Base-by-base conservation (phyloP, 1,140 invertebrate genomes). In the Phthorimaea operculella region DNA sequence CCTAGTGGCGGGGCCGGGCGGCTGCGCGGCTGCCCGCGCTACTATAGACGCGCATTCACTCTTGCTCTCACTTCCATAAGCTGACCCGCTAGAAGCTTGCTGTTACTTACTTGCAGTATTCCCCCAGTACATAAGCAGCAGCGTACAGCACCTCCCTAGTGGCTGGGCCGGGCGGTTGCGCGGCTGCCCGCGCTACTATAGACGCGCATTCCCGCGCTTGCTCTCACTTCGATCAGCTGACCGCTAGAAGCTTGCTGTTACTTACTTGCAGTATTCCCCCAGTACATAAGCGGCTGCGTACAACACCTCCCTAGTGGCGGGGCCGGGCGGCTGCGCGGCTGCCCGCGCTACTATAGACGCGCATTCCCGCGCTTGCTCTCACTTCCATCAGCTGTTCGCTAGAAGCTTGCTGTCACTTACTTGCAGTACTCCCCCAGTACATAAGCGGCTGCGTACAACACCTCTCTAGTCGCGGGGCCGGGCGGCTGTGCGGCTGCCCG, bases 261-360 rank as follows among this genome's bases (percentile, higher is more conserved):
- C 89, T 89, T 86, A 97, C 96, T 90, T 89, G 49, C 93, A 91
- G 87, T 98, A 99, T 88, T 99, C 98, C 59, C 97, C 97, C 75
- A 97, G 98, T 66, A 99, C 97, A 94, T 96, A 99, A 6, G 97
- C 97, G 56, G 98, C 98, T 42, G 98, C 98, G 76, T 92, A 93
- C 10, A 93, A 86, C 52, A 91, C 90, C 76, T 91, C 90, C 33
- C 89, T 87, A 76, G 90, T 90, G 74, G 86, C 76, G 72, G 88
- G 54, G 77, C 88, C 71, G 68, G 79, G 85, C 52, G 80, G 73
- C 15, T 74, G 63, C 66, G 87, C 88, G 77, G 85, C 86, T 62
- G 84, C 64, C 74, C 83, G 58, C 58, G 77, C 67, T 21, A 83
- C 70, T 54, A 87, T 45, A 33, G 68, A 55, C 10, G 68, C 62